Percentiles rank a stretch among this genome's conserved stretches.
Evolutionary conservation across 2,797 vertebrate species (phyloP).

Genomic region (Takifugu rubripes): DNA sequence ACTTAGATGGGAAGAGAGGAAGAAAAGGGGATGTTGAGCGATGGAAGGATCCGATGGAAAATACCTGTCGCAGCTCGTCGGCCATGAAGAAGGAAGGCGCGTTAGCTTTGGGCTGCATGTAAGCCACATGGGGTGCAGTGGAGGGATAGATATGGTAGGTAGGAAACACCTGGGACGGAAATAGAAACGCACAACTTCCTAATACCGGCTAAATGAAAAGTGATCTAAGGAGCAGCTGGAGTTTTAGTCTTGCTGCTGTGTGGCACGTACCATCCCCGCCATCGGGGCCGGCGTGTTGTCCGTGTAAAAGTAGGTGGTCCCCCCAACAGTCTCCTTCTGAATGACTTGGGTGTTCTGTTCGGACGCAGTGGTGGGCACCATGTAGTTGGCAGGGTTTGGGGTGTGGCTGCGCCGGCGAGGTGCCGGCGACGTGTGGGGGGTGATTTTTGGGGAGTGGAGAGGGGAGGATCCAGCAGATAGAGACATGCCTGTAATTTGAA

Average conservation of each 20-base stretch:
- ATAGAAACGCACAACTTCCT: constrained; percentile 52
- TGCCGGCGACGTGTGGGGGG: constrained; percentile 96
- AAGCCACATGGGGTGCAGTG: constrained; percentile 95
- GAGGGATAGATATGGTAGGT: constrained; percentile 98
- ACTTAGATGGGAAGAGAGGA: constrained; percentile 2
- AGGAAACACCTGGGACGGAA: constrained; percentile 89
- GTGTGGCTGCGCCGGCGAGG: constrained; percentile 97
- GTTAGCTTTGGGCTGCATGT: constrained; percentile 99
- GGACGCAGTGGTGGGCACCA: constrained; percentile 92
- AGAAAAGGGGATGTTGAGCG: background rate
- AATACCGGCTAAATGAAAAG: constrained; percentile 60
- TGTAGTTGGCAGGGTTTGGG: constrained; percentile 95
- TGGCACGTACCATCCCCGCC: constrained; percentile 88
- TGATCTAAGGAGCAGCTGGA: background rate
- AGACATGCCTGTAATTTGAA: constrained; percentile 85
- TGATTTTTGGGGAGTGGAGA: constrained; percentile 98
- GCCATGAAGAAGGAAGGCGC: constrained; percentile 99
- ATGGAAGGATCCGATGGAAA: background rate
- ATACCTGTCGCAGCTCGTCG: constrained; percentile 96
- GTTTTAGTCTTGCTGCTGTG: too few species aligned
- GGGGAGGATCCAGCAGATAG: constrained; percentile 97
- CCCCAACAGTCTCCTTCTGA: constrained; percentile 98
- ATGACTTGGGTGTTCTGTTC: constrained; percentile 90
- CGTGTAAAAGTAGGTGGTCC: constrained; percentile 98
- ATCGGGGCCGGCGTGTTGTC: constrained; percentile 94